Evolutionary conservation across 2,797 vertebrate species (phyloP).

Genomic region (Acomys russatus): DNA sequence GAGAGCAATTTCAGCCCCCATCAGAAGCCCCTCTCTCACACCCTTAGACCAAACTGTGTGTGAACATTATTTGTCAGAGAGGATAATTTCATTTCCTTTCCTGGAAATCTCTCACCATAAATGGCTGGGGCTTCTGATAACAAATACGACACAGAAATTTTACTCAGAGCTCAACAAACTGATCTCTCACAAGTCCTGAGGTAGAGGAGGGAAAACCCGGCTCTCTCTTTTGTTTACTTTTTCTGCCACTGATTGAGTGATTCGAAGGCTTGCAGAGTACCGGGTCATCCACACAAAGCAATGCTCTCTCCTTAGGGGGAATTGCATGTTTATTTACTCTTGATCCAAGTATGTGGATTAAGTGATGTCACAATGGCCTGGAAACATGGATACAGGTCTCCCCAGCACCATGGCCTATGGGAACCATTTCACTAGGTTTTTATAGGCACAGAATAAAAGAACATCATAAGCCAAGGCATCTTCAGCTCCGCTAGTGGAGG

Average conservation of each 20-base stretch:
- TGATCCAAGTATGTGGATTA: not conserved
- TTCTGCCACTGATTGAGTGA: slow-evolving; percentile 15
- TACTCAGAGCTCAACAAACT: slow-evolving; percentile 54
- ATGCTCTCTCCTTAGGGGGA: not conserved
- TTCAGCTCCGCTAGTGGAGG: not conserved
- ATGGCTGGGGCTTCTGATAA: slow-evolving; percentile 51
- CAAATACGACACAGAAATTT: slow-evolving; percentile 3
- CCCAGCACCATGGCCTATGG: not conserved
- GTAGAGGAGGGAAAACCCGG: not conserved
- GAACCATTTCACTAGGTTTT: not conserved
- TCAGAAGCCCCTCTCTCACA: not conserved
- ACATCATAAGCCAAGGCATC: not conserved
- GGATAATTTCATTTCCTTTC: slow-evolving; percentile 36
- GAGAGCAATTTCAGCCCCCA: not conserved
- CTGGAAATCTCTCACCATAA: slow-evolving; percentile 63
- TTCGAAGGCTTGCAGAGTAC: not conserved
- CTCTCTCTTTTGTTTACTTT: slow-evolving; percentile 20
- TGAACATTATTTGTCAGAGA: not conserved
- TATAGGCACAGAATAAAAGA: not conserved
- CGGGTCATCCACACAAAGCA: not conserved
- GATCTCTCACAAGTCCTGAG: slow-evolving; percentile 39
- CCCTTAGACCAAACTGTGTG: not conserved
- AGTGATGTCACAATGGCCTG: not conserved
- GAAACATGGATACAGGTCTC: not conserved
- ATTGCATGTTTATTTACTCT: not conserved